Evolutionary conservation across 2,888 invertebrate genomes (phyloP).

Genomic region (Coelinius sp.): DNA sequence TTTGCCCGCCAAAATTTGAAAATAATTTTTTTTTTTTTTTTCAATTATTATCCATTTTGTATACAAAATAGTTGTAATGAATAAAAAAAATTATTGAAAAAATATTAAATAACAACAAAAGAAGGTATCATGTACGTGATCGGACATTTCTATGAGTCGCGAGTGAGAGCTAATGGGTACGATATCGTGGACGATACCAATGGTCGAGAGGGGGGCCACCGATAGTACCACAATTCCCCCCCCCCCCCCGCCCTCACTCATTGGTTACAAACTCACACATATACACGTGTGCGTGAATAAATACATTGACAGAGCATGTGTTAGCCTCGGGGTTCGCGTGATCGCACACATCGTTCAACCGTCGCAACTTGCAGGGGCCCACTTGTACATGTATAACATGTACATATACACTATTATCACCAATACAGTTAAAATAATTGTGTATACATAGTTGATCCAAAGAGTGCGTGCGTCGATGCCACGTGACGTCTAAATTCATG

Average conservation of each 20-base stretch:
- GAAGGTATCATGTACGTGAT: constrained; percentile 38
- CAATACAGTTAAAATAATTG: background rate
- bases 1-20: too few relatives aligned
- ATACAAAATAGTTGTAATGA: constrained; percentile 35
- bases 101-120: constrained; percentile 40
- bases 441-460: background rate
- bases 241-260: constrained; percentile 26
- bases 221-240: constrained; percentile 20
- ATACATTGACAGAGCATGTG: constrained; percentile 27
- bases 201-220: constrained; percentile 12
- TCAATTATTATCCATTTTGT: too few relatives aligned
- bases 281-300: background rate
- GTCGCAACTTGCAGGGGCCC: constrained; percentile 9
- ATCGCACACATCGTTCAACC: constrained; percentile 16
- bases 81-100: constrained; percentile 39
- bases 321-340: constrained; percentile 35
- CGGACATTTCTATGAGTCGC: constrained; percentile 30
- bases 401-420: background rate
- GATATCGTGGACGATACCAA: constrained; percentile 32
- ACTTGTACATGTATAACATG: constrained; percentile 10
- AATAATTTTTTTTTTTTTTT: too few relatives aligned
- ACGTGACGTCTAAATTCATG: constrained; percentile 71
- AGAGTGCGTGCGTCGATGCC: constrained; percentile 59
- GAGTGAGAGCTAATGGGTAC: constrained; percentile 34
- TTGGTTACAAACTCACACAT: constrained; percentile 1